A percentile compares a stretch with the other conserved stretches of the same genome.
Evolutionary conservation across 2,113 vertebrate genomes (phyloP).

Genomic region (Brachyhypopomus gauderio): DNA sequence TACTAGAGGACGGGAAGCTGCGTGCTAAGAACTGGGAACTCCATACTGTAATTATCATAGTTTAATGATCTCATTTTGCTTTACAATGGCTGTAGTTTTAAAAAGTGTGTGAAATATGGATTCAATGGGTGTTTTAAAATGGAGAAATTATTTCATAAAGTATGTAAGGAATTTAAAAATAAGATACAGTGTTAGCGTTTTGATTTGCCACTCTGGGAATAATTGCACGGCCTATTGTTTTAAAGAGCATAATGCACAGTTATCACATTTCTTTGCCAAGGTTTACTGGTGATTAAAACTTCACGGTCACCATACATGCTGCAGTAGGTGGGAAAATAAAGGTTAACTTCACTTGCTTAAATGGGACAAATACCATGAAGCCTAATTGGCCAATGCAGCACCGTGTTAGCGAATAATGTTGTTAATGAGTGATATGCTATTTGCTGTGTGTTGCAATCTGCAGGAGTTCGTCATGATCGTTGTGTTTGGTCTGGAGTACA

Average conservation of each 20-base stretch:
- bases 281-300: background rate
- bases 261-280: background rate
- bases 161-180: background rate
- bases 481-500: slow-evolving; percentile 98
- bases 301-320: background rate
- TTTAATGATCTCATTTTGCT: too few relatives aligned
- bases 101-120: too few relatives aligned
- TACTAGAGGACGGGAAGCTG: too few relatives aligned
- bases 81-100: too few relatives aligned
- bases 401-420: background rate
- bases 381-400: background rate
- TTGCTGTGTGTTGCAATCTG: slow-evolving; percentile 32
- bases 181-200: background rate
- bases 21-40: too few relatives aligned
- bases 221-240: background rate
- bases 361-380: background rate
- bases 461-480: slow-evolving; percentile 99
- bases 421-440: background rate
- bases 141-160: background rate
- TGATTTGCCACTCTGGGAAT: background rate
- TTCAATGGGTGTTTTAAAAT: background rate
- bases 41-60: too few relatives aligned
- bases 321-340: background rate
- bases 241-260: background rate
- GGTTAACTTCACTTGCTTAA: background rate